phyloP scores from a whole-genome alignment of 2,797 vertebrate genomes.

The Remorina albescens region DNA sequence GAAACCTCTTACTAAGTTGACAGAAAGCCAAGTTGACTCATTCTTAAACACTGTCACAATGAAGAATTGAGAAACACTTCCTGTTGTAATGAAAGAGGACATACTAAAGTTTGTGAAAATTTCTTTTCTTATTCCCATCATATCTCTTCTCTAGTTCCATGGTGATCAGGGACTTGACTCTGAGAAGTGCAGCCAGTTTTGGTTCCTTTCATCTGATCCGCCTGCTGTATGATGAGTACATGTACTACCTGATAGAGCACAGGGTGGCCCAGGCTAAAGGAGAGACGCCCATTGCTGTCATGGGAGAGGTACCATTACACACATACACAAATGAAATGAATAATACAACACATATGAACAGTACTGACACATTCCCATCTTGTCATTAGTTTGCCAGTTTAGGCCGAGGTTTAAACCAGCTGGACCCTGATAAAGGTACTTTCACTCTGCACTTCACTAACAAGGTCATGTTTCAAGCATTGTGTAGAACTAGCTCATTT shows the following conservation, averaged over 20 bases:
- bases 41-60: neutral
- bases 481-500: conserved; percentile 1
- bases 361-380: conserved; percentile 34
- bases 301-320: conserved; percentile 90
- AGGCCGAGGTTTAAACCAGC: conserved; percentile 87
- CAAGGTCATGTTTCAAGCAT: neutral
- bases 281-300: conserved; percentile 94
- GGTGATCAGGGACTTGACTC: conserved; percentile 94
- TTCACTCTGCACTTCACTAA: neutral
- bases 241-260: conserved; percentile 97
- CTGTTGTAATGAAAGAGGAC: conserved; percentile 5
- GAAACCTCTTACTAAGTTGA: too few relatives aligned
- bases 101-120: neutral
- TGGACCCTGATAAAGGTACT: conserved; percentile 95
- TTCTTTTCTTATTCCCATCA: neutral
- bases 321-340: neutral
- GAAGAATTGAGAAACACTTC: conserved; percentile 5
- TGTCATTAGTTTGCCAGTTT: conserved; percentile 90
- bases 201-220: conserved; percentile 96
- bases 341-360: neutral
- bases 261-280: conserved; percentile 93
- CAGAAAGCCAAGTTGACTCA: neutral
- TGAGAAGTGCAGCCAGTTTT: conserved; percentile 94
- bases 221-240: conserved; percentile 95
- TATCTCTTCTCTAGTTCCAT: conserved; percentile 86